Conservation (phyloP, 2,888 invertebrate genomes). For the Chydorus sphaericus region DNA sequence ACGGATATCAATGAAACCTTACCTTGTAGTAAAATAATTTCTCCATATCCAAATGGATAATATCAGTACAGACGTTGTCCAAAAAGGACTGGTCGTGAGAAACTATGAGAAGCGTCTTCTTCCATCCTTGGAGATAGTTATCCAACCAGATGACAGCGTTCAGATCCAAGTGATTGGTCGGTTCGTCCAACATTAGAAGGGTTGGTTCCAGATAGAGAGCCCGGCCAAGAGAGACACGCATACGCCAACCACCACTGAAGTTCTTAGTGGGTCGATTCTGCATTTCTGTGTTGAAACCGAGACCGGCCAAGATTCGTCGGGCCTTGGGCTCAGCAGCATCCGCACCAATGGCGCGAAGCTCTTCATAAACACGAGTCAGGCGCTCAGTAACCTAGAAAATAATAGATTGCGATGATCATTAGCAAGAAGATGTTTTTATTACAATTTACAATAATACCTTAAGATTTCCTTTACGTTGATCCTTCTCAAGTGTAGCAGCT, state of each 20-base stretch:
- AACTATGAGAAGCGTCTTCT: conserved; percentile 93
- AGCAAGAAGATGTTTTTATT: too few species aligned
- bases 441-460: conserved; percentile 31
- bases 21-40: conserved; percentile 93
- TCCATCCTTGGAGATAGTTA: conserved; percentile 76
- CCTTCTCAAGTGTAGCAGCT: conserved; percentile 62
- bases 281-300: conserved; percentile 67
- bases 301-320: conserved; percentile 86
- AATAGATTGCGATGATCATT: neutral
- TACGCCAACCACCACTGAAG: conserved; percentile 83
- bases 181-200: conserved; percentile 91
- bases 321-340: conserved; percentile 97
- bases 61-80: conserved; percentile 98
- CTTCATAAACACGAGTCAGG: conserved; percentile 85
- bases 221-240: conserved; percentile 93
- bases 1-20: too few species aligned
- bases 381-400: conserved; percentile 42
- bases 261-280: conserved; percentile 66
- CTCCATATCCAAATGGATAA: conserved; percentile 88
- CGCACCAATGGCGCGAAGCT: conserved; percentile 88
- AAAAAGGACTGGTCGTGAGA: conserved; percentile 99
- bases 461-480: conserved; percentile 53
- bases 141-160: conserved; percentile 99
- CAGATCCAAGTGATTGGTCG: conserved; percentile 96
- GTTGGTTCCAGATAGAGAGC: conserved; percentile 96